phyloP scores from a whole-genome alignment of 2,797 vertebrate genomes.

The Caiman crocodilus region DNA sequence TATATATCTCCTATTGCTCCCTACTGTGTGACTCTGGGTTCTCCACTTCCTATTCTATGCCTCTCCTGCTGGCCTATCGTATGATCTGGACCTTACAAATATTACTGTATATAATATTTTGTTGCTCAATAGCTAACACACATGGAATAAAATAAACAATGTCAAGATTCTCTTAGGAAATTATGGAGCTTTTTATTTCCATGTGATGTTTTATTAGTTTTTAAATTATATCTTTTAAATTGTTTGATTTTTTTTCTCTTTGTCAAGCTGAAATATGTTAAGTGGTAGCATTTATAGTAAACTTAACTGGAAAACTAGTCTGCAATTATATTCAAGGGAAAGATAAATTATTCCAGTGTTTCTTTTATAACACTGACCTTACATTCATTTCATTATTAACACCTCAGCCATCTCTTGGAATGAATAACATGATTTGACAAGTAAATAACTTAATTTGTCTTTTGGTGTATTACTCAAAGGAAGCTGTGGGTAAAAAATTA shows the following conservation, averaged over 20 bases:
- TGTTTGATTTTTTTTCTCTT: background rate
- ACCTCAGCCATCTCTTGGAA: background rate
- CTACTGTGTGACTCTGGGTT: too few relatives aligned
- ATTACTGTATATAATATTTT: background rate
- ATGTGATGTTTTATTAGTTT: background rate
- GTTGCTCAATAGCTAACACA: background rate
- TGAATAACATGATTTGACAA: background rate
- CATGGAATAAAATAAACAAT: background rate
- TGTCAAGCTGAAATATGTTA: background rate
- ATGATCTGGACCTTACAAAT: too few relatives aligned
- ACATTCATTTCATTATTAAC: background rate
- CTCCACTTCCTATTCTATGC: too few relatives aligned
- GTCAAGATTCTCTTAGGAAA: background rate
- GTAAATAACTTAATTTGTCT: background rate
- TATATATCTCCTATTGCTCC: too few relatives aligned
- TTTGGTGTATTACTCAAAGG: background rate
- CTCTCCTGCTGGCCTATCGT: too few relatives aligned
- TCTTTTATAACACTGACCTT: background rate
- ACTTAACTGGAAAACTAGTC: background rate
- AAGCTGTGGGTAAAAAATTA: background rate
- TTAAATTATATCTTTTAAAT: background rate
- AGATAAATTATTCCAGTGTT: background rate
- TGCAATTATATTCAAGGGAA: background rate
- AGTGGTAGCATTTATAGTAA: background rate
- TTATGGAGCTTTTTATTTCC: background rate